Evolutionary conservation across 2,797 vertebrate species (phyloP).

Genomic region (Rousettus madagascariensis): DNA sequence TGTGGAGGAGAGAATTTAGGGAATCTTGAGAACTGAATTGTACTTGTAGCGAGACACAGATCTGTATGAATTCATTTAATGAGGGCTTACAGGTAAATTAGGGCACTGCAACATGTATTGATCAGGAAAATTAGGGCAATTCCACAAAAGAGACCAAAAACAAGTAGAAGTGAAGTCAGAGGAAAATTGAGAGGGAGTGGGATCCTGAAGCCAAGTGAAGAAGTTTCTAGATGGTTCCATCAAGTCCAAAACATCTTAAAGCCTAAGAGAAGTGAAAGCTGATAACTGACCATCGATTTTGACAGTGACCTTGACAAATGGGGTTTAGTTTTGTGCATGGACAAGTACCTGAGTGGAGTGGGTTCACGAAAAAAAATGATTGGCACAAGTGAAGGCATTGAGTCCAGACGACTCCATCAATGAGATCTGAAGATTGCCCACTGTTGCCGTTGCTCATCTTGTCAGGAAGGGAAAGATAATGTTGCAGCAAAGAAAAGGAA

Average conservation of each 20-base stretch:
- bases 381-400: not conserved
- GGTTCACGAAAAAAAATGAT: not conserved
- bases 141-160: not conserved
- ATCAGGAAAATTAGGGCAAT: not conserved
- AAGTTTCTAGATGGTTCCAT: not conserved
- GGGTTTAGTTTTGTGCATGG: not conserved
- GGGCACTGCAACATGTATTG: not conserved
- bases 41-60: not conserved
- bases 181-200: not conserved
- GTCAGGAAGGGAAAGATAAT: not conserved
- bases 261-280: not conserved
- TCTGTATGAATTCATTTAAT: not conserved
- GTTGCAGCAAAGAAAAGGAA: not conserved
- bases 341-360: not conserved
- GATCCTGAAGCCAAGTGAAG: not conserved
- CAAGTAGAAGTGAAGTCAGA: not conserved
- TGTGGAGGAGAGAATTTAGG: not conserved
- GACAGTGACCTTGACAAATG: not conserved
- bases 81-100: not conserved
- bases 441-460: not conserved
- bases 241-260: not conserved
- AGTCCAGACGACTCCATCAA: not conserved
- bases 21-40: not conserved
- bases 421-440: not conserved
- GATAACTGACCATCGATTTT: not conserved